Evolutionary conservation across 1,140 invertebrate genomes (phyloP).

Genomic region (Platyura marginata): DNA sequence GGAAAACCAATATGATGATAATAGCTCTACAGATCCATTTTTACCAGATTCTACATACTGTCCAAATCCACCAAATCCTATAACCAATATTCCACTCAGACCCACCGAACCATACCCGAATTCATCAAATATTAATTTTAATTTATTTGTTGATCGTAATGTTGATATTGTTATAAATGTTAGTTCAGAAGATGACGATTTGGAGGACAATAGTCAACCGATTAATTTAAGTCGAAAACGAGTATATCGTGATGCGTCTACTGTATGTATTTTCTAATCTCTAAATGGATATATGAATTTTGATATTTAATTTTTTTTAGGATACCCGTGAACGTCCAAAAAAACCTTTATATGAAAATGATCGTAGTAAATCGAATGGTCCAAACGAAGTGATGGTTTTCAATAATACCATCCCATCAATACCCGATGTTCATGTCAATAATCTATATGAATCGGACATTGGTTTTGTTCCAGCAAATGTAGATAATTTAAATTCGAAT

Average conservation of each 20-base stretch:
- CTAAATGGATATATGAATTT: background rate
- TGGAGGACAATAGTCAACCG: background rate
- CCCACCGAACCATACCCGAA: no score
- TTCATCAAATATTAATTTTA: no score
- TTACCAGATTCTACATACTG: no score
- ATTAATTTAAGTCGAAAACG: background rate
- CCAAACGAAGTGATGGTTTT: background rate
- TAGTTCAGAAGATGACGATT: background rate
- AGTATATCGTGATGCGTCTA: background rate
- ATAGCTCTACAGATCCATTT: no score
- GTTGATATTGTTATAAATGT: background rate
- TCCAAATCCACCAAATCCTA: no score
- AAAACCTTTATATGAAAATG: background rate
- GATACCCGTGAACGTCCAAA: background rate
- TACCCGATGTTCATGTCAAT: background rate
- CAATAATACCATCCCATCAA: no score
- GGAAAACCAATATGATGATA: no score
- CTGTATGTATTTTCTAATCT: background rate
- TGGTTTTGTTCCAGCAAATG: background rate
- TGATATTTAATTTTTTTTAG: background rate
- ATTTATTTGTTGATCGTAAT: no score
- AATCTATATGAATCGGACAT: background rate
- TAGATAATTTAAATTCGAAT: background rate
- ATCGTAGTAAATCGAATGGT: no score
- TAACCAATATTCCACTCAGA: no score